Conservation (phyloP, 2,113 vertebrate species). For the Alethe castanea region DNA sequence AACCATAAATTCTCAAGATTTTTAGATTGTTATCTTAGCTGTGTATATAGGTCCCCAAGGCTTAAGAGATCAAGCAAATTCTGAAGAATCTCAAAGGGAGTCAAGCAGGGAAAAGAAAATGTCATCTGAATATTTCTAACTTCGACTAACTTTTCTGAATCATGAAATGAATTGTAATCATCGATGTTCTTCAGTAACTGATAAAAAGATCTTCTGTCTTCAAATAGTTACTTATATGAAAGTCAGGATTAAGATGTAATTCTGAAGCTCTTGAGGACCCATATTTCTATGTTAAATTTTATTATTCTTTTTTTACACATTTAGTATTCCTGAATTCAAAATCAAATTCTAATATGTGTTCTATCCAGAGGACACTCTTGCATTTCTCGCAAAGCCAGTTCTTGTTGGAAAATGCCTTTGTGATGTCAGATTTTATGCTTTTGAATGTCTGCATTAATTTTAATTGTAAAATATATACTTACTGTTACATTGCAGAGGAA, state of each 20-base stretch:
- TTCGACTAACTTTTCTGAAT: not conserved
- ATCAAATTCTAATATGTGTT: not conserved
- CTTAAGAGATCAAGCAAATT: not conserved
- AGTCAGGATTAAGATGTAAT: not conserved
- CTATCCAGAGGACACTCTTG: not conserved
- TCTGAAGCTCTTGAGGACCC: not conserved
- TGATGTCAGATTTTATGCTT: not conserved
- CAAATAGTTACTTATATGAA: not conserved
- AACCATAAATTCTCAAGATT: not conserved
- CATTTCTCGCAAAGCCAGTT: not conserved
- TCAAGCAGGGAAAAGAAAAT: not conserved
- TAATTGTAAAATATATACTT: not conserved
- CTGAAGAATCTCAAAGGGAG: not conserved
- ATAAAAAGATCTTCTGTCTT: not conserved
- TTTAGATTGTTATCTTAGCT: not conserved
- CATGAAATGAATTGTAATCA: not conserved
- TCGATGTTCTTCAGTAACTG: not conserved
- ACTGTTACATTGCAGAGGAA: not conserved
- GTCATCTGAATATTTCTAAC: not conserved
- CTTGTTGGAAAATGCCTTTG: not conserved
- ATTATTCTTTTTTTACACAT: not conserved
- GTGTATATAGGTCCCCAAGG: not conserved
- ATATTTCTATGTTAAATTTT: not conserved
- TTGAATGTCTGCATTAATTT: not conserved
- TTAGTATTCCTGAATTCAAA: not conserved